A percentile compares a stretch with the other conserved stretches of the same genome.
These are phyloP conservation scores for Laothoe populi DNA, from an alignment of 2,888 invertebrate species.

Conservation along the genomic window DNA sequence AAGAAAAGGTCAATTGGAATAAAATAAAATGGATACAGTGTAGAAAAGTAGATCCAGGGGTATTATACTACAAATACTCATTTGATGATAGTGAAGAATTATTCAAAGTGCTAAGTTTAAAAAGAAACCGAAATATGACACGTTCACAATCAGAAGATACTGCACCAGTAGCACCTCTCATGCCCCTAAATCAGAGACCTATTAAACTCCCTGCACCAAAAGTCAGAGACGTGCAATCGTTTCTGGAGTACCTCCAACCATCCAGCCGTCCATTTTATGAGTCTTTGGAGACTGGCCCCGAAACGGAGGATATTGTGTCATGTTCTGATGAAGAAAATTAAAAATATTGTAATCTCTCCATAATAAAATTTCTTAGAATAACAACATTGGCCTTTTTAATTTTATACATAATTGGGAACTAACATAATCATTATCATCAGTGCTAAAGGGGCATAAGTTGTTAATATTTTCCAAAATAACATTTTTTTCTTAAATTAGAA, in stretches of 20 bases:
- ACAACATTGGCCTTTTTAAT: slow-evolving; percentile 32
- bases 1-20: slow-evolving; percentile 32
- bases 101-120: slow-evolving; percentile 30
- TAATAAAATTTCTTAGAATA: slow-evolving; percentile 31
- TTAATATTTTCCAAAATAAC: slow-evolving; percentile 31
- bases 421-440: slow-evolving; percentile 31
- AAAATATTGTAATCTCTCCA: slow-evolving; percentile 28
- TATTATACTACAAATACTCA: slow-evolving; percentile 24
- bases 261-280: slow-evolving; percentile 33
- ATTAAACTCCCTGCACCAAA: slow-evolving; percentile 33
- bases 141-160: slow-evolving; percentile 30
- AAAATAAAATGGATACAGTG: slow-evolving; percentile 28
- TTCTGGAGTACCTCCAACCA: slow-evolving; percentile 32
- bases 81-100: slow-evolving; percentile 28
- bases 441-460: slow-evolving; percentile 32
- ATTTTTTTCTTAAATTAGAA: slow-evolving; percentile 30
- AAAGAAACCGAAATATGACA: slow-evolving; percentile 32
- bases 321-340: slow-evolving; percentile 31
- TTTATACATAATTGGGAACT: slow-evolving; percentile 27
- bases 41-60: slow-evolving; percentile 26
- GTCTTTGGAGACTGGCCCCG: slow-evolving; percentile 33
- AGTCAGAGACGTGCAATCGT: slow-evolving; percentile 28
- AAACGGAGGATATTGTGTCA: slow-evolving; percentile 22
- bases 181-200: slow-evolving; percentile 34
- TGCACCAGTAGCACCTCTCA: slow-evolving; percentile 32